Evolutionary conservation across 2,113 vertebrate genomes (phyloP), one percentile per base, ranked within the genome.

Genomic region (Gymnobelideus leadbeateri): DNA sequence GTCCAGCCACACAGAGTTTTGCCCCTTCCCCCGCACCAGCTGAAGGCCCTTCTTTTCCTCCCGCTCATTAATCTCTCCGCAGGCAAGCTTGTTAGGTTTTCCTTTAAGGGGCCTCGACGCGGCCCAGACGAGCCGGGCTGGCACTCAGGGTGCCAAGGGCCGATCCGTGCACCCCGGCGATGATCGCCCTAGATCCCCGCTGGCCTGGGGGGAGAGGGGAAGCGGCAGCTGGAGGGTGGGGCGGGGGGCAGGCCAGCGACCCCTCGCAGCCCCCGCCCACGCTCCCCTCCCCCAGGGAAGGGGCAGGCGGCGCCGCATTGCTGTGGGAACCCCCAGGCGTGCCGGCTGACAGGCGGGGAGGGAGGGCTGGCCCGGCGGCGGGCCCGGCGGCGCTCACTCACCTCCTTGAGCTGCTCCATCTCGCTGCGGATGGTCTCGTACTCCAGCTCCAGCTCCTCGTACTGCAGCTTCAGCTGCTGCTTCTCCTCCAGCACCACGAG

Each of bases 401-500:
- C 99, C 99, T 99, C 99, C 98, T 99, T 99, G 89, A 99, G 99
- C 98, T 99, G 99, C 96, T 99, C 99, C 98, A 99, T 98, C 98
- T 99, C 99, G 50, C 99, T 97, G 91, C 99, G 99, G 92, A 99
- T 99, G 95, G 99, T 98, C 98, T 99, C 99, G 94, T 99, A 99
- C 91, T 99, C 99, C 49, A 98, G 98, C 98, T 99, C 99, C 97
- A 99, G 97, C 97, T 99, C 99, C 47, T 99, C 99, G 37, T 99
- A 99, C 93, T 99, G 98, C 98, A 99, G 99, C 96, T 99, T 99
- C 94, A 99, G 99, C 98, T 99, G 99, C 97, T 99, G 99, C 96
- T 99, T 99, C 99, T 99, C 99, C 98, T 99, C 99, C 95, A 99
- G 99, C 96, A 99, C 99, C 95, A 98, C 99, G 97, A 99, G 98